These are phyloP conservation scores for Epicampocera succincta DNA, from an alignment of 2,888 invertebrate genomes.

Conservation along the genomic window DNA sequence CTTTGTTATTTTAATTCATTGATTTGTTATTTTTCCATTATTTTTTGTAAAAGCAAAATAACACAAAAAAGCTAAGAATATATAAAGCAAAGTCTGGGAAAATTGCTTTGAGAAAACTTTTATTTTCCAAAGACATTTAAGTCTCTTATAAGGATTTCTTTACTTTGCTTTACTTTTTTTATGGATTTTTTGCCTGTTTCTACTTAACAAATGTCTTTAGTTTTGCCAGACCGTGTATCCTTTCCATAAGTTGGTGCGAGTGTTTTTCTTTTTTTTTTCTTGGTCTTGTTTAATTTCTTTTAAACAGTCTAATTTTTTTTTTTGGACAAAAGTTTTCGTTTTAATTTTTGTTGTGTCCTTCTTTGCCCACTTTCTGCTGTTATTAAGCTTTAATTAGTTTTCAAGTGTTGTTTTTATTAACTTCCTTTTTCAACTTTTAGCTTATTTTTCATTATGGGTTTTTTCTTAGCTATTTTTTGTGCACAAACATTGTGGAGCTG, in stretches of 20 bases:
- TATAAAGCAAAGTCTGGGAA: constrained; percentile 22
- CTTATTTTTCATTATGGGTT: constrained; percentile 44
- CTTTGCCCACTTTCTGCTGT: constrained; percentile 70
- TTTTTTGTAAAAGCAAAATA: constrained; percentile 15
- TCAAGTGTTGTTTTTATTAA: constrained; percentile 79
- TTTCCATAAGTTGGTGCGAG: constrained; percentile 30
- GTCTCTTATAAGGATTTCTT: constrained; percentile 31
- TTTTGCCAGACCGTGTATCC: constrained; percentile 53
- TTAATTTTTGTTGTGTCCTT: constrained; percentile 69
- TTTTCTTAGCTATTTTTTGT: constrained; percentile 22
- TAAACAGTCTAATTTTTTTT: constrained; percentile 51
- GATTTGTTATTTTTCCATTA: constrained; percentile 70
- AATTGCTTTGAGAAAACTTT: constrained; percentile 37
- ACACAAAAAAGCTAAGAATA: constrained; percentile 4
- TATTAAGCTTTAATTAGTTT: constrained; percentile 81
- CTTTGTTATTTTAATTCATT: constrained; percentile 68
- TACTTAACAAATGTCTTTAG: constrained; percentile 20
- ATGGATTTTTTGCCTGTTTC: background rate
- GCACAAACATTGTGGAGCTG: constrained; percentile 27
- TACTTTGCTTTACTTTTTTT: constrained; percentile 28
- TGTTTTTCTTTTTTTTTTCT: constrained; percentile 10
- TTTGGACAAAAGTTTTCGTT: constrained; percentile 71
- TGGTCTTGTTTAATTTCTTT: constrained; percentile 46
- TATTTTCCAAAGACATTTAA: constrained; percentile 43
- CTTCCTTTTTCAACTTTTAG: constrained; percentile 72